Evolutionary conservation across 2,113 vertebrate genomes (phyloP).

Genomic region (western clawed frog (Xenopus tropicalis)): UCB_Xtro_10.0 CM004449.2:31088001-31088500

Average conservation of each 20-base stretch:
- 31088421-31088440: constrained; percentile 40
- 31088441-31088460: constrained; percentile 46
- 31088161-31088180: constrained; percentile 23
- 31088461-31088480: neutral
- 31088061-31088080: constrained; percentile 3
- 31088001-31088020: too few relatives aligned
- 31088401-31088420: constrained; percentile 38
- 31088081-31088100: constrained; percentile 26
- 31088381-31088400: constrained; percentile 46
- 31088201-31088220: constrained; percentile 22
- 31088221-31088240: constrained; percentile 37
- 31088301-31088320: constrained; percentile 33
- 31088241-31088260: constrained; percentile 38
- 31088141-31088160: constrained; percentile 15
- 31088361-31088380: constrained; percentile 45
- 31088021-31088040: too few relatives aligned
- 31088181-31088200: constrained; percentile 25
- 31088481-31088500: constrained; percentile 36
- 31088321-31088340: constrained; percentile 41
- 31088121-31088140: constrained; percentile 23
- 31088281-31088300: constrained; percentile 40
- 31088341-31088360: constrained; percentile 44
- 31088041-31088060: neutral
- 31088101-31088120: constrained; percentile 1
- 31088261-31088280: constrained; percentile 35